Conservation (phyloP, 1,140 invertebrate species). For the Caenorhabditis tropicalis region DNA sequence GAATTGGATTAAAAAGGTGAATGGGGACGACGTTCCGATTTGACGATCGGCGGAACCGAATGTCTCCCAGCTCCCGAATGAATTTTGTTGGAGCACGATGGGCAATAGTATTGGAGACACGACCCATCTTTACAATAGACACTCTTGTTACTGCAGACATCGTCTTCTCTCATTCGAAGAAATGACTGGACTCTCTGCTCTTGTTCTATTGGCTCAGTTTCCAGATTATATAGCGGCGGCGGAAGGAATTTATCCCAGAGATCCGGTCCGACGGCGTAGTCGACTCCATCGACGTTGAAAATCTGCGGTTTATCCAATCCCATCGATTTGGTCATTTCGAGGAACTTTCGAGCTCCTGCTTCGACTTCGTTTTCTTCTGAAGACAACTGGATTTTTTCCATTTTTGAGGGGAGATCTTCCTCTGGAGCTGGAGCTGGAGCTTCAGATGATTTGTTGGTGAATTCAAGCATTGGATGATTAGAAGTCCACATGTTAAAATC, state of each 20-base stretch:
- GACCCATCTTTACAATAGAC: not conserved
- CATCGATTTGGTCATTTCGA: not conserved
- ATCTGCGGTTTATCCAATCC: not conserved
- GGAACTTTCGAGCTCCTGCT: not conserved
- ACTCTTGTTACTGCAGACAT: slow-evolving; percentile 30
- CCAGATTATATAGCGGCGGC: not conserved
- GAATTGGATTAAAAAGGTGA: too few species aligned
- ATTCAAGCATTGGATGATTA: not conserved
- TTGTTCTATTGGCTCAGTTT: not conserved
- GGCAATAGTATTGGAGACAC: slow-evolving; percentile 6
- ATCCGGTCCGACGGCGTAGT: not conserved
- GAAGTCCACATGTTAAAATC: too few species aligned
- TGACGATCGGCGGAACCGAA: not conserved
- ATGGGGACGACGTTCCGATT: slow-evolving; percentile 33
- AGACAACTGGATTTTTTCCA: too few species aligned
- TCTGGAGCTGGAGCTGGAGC: not conserved
- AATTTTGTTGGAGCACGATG: slow-evolving; percentile 22
- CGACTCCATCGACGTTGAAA: not conserved
- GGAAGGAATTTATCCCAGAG: not conserved
- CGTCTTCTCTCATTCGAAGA: not conserved
- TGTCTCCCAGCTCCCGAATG: not conserved
- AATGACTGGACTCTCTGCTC: not conserved
- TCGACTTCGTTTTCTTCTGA: not conserved
- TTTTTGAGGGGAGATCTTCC: not conserved
- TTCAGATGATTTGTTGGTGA: not conserved